phyloP scores from a whole-genome alignment of 2,888 invertebrate genomes.

The Ischnura elegans region DNA sequence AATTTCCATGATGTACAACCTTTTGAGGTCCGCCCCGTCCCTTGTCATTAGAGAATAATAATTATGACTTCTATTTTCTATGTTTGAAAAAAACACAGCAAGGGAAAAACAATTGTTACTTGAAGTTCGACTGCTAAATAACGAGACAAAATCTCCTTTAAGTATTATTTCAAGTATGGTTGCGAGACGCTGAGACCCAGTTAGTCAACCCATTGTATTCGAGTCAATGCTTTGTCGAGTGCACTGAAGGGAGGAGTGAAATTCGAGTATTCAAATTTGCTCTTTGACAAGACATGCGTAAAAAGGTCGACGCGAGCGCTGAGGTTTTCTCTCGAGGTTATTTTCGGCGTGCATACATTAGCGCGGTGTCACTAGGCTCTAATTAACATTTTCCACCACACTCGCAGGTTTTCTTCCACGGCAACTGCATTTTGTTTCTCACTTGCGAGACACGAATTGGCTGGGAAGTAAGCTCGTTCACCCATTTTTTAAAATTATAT shows the following conservation, averaged over 20 bases:
- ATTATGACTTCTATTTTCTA: too few relatives aligned
- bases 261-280: slow-evolving; percentile 9
- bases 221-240: neutral
- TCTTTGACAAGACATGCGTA: neutral
- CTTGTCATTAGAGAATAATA: too few relatives aligned
- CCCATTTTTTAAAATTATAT: too few relatives aligned
- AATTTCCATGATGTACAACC: too few relatives aligned
- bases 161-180: neutral
- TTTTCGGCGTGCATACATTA: neutral
- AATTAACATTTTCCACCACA: neutral
- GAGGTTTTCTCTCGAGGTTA: neutral
- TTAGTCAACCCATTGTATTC: neutral
- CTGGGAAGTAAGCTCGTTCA: too few relatives aligned
- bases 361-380: neutral
- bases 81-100: too few relatives aligned
- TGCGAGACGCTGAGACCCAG: neutral
- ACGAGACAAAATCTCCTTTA: neutral
- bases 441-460: too few relatives aligned
- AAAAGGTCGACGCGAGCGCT: neutral
- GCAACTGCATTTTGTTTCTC: too few relatives aligned
- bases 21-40: too few relatives aligned
- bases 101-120: too few relatives aligned
- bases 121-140: too few relatives aligned
- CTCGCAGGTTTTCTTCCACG: too few relatives aligned
- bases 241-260: neutral